Conservation (phyloP, 2,113 vertebrate species). For the Podocnemis expansa region DNA sequence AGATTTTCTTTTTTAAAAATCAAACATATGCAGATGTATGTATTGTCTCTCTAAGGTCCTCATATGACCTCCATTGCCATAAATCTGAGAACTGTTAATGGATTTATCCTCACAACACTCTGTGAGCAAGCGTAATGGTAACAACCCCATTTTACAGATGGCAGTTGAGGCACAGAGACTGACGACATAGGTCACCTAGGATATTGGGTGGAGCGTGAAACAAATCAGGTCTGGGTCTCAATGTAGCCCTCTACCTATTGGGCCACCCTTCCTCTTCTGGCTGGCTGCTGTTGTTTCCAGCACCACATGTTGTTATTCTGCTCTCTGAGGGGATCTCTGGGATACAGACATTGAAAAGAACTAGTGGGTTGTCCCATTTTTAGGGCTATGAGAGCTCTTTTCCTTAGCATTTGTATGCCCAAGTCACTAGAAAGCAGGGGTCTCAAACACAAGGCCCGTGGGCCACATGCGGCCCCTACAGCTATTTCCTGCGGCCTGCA, state of each 20-base stretch:
- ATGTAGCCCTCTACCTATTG: background rate
- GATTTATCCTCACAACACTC: background rate
- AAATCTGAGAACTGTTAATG: background rate
- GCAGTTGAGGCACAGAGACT: background rate
- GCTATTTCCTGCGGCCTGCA: too few species aligned
- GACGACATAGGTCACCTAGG: background rate
- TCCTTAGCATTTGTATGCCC: background rate
- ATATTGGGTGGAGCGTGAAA: background rate
- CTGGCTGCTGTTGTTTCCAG: constrained; percentile 48
- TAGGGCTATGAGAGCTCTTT: background rate
- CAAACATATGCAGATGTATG: background rate
- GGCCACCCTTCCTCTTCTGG: background rate
- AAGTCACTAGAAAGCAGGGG: too few species aligned
- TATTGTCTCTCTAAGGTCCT: background rate
- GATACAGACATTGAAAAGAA: background rate
- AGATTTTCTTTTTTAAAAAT: background rate
- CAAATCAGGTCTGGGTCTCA: constrained; percentile 9
- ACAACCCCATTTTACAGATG: background rate
- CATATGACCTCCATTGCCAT: too few species aligned
- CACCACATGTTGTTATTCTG: background rate
- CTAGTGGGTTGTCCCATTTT: background rate
- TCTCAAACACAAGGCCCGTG: too few species aligned
- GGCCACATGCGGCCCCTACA: too few species aligned
- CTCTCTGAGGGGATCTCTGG: background rate
- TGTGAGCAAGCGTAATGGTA: background rate